Conservation (phyloP, 2,888 invertebrate species). For the Papilio demoleus region DNA sequence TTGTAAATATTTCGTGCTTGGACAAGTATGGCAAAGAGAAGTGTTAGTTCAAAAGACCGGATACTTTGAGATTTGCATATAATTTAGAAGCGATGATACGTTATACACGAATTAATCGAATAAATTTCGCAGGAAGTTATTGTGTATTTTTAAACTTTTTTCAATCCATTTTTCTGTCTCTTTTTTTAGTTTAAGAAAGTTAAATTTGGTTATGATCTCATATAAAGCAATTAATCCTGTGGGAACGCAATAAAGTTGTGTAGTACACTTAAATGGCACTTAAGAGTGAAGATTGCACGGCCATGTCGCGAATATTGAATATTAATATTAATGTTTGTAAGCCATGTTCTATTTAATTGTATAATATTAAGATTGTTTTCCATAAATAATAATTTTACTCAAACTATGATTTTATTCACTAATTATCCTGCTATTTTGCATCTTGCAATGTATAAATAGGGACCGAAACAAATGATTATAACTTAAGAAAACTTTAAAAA, state of each 20-base stretch:
- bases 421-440: too few species aligned
- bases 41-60: too few species aligned
- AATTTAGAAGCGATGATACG: too few species aligned
- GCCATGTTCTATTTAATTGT: not conserved
- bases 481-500: too few species aligned
- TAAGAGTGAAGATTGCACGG: constrained; percentile 2
- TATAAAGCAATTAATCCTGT: constrained; percentile 19
- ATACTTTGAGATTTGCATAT: too few species aligned
- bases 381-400: not conserved
- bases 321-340: not conserved
- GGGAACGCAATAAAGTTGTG: constrained; percentile 20
- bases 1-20: not conserved
- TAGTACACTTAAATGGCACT: constrained; percentile 20
- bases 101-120: too few species aligned
- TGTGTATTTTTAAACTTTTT: too few species aligned
- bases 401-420: not conserved
- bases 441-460: too few species aligned
- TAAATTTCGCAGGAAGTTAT: too few species aligned
- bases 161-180: too few species aligned
- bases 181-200: not conserved
- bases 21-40: not conserved
- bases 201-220: constrained; percentile 24
- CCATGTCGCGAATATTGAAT: not conserved
- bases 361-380: not conserved
- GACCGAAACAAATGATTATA: too few species aligned